Conservation (phyloP, 2,888 invertebrate genomes). For the Heliconius cydno region DNA sequence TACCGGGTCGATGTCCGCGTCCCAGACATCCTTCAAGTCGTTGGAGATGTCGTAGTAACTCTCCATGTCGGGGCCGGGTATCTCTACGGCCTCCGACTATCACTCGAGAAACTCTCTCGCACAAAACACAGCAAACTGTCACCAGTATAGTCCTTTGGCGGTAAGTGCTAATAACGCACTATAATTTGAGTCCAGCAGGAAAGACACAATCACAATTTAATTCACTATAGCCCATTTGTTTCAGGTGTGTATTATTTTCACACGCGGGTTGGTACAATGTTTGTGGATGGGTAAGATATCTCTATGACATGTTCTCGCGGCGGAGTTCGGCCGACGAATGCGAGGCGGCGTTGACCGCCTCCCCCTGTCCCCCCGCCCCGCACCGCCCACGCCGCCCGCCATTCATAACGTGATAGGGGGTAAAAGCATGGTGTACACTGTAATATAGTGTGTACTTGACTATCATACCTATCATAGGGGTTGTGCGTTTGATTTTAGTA, state of each 20-base stretch:
- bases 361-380: slow-evolving; percentile 51
- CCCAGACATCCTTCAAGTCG: slow-evolving; percentile 91
- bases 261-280: slow-evolving; percentile 66
- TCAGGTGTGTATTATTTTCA: slow-evolving; percentile 66
- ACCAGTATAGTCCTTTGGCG: slow-evolving; percentile 62
- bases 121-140: slow-evolving; percentile 73
- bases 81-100: slow-evolving; percentile 68
- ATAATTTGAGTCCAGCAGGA: slow-evolving; percentile 60
- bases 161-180: slow-evolving; percentile 58
- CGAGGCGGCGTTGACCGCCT: slow-evolving; percentile 53
- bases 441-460: slow-evolving; percentile 26
- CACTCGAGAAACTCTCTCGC: slow-evolving; percentile 64
- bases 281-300: slow-evolving; percentile 29
- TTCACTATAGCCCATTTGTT: slow-evolving; percentile 80
- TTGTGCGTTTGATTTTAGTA: slow-evolving; percentile 52
- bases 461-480: slow-evolving; percentile 52
- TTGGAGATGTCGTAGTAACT: slow-evolving; percentile 89
- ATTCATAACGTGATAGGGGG: slow-evolving; percentile 78
- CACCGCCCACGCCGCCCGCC: slow-evolving; percentile 59
- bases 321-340: slow-evolving; percentile 74
- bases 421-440: slow-evolving; percentile 59
- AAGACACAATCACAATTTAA: slow-evolving; percentile 72
- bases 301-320: slow-evolving; percentile 57
- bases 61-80: slow-evolving; percentile 85
- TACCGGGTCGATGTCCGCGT: slow-evolving; percentile 92